Evolutionary conservation across 2,113 vertebrate species (phyloP), one percentile per base, ranked within the genome.

Genomic region (Gobio gobio): DNA sequence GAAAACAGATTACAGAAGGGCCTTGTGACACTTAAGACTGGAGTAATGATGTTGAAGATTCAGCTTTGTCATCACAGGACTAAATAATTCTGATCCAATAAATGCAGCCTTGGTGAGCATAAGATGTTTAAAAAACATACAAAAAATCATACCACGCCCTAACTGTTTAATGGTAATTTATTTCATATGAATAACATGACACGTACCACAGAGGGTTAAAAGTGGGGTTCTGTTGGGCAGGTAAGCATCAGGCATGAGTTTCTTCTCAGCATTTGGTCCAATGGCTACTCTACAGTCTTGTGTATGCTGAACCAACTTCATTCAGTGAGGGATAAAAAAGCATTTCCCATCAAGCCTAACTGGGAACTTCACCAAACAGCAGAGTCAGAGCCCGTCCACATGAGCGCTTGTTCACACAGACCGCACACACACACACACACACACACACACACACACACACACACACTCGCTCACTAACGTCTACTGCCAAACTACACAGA

Each of bases 401-500:
- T 68, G 63, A 51, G 26, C 26, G 59, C 78, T 80, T 81, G 78
- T 68, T 68, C 78, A 68, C 78, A 68, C 61, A 81, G 24, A 33
- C 43, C 18, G 10, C 22, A n/a, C 70, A 49, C 72, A 12, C 72
- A 74, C 70, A 47, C 70, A 74, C 70, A 47, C 70, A 74, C 18
- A 43, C 70, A 73, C 70, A 45, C 72, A 59, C 75, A 7, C 7
- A 3, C 24, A 14, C 2, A 33, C 59, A 61, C 47, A 18, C 74
- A 54, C 74, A 18, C 73, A 77, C 75, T n/a, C 76, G 59, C 29
- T 40, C 29, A 78, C 51, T 3, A 1, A n/a, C 2, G 22, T 78
- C 45, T 56, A 77, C 83, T 85, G 83, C 74, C 83, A 84, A 84
- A 84, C 59, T 63, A 47, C 72, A 88, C 85, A 56, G 83, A 78